phyloP scores from a whole-genome alignment of 2,797 vertebrate genomes.

The Myripristis murdjan region DNA sequence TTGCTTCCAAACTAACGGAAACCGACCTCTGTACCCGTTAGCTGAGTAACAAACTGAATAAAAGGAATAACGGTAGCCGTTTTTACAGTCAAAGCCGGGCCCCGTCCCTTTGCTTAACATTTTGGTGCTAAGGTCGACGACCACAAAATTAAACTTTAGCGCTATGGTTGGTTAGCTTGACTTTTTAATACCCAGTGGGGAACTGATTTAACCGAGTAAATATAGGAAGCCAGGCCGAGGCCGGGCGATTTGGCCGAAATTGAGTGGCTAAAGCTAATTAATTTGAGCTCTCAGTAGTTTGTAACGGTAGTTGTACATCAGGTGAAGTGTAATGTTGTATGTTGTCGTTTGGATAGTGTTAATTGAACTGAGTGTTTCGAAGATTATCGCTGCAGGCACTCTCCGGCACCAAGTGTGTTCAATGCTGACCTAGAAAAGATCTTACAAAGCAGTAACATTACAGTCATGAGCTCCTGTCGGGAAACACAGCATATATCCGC shows the following conservation, averaged over 20 bases:
- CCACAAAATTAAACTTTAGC: not conserved
- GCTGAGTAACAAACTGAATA: slow-evolving; percentile 31
- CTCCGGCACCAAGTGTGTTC: too few species aligned
- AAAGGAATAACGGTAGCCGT: not conserved
- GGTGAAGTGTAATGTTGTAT: not conserved
- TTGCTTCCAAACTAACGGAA: not conserved
- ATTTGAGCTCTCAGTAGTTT: slow-evolving; percentile 7
- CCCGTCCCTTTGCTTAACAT: rapidly evolving
- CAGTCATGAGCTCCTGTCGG: too few species aligned
- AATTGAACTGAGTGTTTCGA: not conserved
- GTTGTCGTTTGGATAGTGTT: not conserved
- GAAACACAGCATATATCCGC: too few species aligned
- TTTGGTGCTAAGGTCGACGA: not conserved
- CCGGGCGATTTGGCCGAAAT: slow-evolving; percentile 57
- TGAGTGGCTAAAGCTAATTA: slow-evolving; percentile 25
- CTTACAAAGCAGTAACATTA: too few species aligned
- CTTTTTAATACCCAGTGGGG: slow-evolving; percentile 54
- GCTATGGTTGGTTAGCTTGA: not conserved
- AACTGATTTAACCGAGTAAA: slow-evolving; percentile 41
- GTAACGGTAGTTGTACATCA: not conserved
- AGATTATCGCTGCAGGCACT: too few species aligned
- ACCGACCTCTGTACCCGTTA: slow-evolving; percentile 1
- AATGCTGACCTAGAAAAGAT: too few species aligned
- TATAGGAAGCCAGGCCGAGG: slow-evolving; percentile 58
- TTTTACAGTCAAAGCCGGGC: not conserved